These are phyloP conservation scores for Meiosimyza platycephala DNA, from an alignment of 2,888 invertebrate species.

Conservation along the genomic window DNA sequence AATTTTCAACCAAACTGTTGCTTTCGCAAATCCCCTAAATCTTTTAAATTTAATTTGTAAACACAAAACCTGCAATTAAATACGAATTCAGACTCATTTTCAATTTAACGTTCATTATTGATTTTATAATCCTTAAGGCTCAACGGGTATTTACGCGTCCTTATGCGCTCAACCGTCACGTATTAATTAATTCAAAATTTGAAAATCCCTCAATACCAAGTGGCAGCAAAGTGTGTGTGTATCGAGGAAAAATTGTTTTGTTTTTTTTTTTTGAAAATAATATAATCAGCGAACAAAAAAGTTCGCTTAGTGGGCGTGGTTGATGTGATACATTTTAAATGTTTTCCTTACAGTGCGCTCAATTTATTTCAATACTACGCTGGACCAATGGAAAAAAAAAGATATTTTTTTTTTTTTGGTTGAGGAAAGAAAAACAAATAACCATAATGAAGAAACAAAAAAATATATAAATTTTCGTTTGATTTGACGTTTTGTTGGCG, in stretches of 20 bases:
- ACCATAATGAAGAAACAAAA: neutral
- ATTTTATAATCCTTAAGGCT: conserved; percentile 35
- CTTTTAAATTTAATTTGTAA: no score
- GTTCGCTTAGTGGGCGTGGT: neutral
- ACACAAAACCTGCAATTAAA: neutral
- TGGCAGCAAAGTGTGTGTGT: neutral
- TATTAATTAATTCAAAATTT: conserved; percentile 39
- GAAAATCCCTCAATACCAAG: conserved; percentile 28
- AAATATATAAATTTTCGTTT: conserved; percentile 27
- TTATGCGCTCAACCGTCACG: conserved; percentile 30
- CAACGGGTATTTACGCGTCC: conserved; percentile 27
- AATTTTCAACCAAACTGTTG: no score
- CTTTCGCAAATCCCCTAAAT: no score
- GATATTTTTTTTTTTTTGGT: neutral
- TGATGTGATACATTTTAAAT: conserved; percentile 9
- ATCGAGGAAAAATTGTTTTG: no score
- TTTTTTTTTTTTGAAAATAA: no score
- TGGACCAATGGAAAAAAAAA: neutral
- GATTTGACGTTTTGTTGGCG: conserved; percentile 37
- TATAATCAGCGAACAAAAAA: neutral
- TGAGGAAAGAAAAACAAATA: neutral
- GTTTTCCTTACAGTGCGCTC: conserved; percentile 25
- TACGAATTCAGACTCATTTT: conserved; percentile 17
- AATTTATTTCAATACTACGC: conserved; percentile 8
- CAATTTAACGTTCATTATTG: conserved; percentile 34